Evolutionary conservation across 92 coral and sea anemone species (phyloP).

Genomic region (Parazoanthus swiftii): DNA sequence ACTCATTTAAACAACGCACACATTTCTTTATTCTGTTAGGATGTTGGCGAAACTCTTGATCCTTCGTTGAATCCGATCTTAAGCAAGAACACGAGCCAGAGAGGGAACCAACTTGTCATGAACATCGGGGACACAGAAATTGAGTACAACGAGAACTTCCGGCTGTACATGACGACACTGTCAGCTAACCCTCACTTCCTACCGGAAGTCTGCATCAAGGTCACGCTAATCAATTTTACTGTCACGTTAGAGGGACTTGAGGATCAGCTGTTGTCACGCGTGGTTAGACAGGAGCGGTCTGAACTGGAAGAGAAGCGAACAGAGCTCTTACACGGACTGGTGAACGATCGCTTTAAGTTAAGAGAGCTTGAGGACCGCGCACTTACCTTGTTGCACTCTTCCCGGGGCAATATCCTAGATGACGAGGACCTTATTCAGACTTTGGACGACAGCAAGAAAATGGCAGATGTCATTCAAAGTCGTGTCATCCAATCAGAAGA

Average conservation of each 20-base stretch:
- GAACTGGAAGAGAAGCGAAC: conserved; percentile 77
- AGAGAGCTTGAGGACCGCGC: conserved; percentile 91
- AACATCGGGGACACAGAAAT: conserved; percentile 79
- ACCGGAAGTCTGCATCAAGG: conserved; percentile 93
- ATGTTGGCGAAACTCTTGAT: conserved; percentile 83
- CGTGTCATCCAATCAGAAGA: conserved; percentile 89
- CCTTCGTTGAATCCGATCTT: conserved; percentile 88
- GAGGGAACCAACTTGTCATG: conserved; percentile 76
- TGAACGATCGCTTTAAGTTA: conserved; percentile 81
- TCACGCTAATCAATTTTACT: conserved; percentile 89
- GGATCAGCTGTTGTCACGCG: conserved; percentile 94
- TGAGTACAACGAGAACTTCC: conserved; percentile 94
- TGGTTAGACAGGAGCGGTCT: conserved; percentile 85
- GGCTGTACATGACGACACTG: conserved; percentile 88
- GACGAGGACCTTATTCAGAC: conserved; percentile 90
- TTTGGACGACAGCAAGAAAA: conserved; percentile 89
- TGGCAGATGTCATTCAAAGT: conserved; percentile 84
- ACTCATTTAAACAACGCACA: neutral
- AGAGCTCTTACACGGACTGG: conserved; percentile 68
- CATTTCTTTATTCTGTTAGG: conserved; percentile 50
- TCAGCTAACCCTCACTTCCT: conserved; percentile 92
- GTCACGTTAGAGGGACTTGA: conserved; percentile 97
- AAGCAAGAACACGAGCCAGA: conserved; percentile 60
- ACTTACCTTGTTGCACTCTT: conserved; percentile 73
- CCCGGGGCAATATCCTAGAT: conserved; percentile 92